These are phyloP conservation scores for Tetramorium bicarinatum DNA, from an alignment of 2,888 invertebrate genomes.

Conservation along the genomic window DNA sequence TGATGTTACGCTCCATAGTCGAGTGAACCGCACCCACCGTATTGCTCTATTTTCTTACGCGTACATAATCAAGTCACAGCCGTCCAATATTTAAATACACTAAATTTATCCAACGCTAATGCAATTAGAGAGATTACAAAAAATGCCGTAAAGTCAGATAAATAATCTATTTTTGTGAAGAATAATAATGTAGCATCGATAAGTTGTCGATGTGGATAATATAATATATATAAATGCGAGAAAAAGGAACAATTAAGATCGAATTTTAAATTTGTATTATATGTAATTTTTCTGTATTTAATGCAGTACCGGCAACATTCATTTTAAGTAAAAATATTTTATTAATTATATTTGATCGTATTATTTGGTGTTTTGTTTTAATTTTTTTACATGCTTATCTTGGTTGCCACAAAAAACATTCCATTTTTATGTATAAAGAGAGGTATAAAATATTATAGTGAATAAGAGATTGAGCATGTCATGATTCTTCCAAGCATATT, in stretches of 20 bases:
- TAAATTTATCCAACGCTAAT: slow-evolving; percentile 23
- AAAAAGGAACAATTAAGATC: background rate
- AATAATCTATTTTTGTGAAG: slow-evolving; percentile 11
- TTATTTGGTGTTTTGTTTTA: background rate
- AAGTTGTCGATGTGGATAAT: background rate
- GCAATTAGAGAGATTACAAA: background rate
- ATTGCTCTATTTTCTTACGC: slow-evolving; percentile 75
- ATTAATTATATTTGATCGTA: background rate
- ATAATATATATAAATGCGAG: background rate
- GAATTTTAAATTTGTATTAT: background rate
- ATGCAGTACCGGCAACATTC: background rate
- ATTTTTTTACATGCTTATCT: background rate
- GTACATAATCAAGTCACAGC: slow-evolving; percentile 67
- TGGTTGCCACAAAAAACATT: background rate
- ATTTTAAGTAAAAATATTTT: slow-evolving; percentile 5
- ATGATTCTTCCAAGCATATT: background rate
- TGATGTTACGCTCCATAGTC: slow-evolving; percentile 72
- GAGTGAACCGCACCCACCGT: slow-evolving; percentile 72
- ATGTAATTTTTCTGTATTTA: background rate
- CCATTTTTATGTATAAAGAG: background rate
- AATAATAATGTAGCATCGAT: background rate
- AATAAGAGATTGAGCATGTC: background rate
- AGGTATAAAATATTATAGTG: background rate
- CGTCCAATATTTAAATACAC: slow-evolving; percentile 33
- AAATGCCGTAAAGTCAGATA: background rate